Evolutionary conservation across 2,888 invertebrate species (phyloP).

Genomic region (Perizoma affinitatum): DNA sequence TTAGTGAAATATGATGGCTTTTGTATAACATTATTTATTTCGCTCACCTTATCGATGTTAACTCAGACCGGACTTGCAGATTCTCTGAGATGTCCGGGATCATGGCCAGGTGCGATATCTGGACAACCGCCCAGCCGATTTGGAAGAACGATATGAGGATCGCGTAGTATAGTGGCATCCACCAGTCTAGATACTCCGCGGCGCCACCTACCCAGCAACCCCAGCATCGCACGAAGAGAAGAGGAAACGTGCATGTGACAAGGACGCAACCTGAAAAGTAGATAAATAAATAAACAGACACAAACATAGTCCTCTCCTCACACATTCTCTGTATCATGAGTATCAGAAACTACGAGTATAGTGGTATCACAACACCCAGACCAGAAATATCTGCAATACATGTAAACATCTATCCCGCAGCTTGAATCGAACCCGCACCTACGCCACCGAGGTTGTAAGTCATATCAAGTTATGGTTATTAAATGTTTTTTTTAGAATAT

Average conservation of each 20-base stretch:
- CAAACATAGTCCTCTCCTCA: too few relatives aligned
- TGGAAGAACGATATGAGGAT: constrained; percentile 90
- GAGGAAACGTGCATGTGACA: constrained; percentile 90
- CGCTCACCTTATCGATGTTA: constrained; percentile 90
- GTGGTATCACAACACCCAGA: too few relatives aligned
- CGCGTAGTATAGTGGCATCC: constrained; percentile 84
- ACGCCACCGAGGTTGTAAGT: too few relatives aligned
- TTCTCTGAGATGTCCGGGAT: constrained; percentile 91
- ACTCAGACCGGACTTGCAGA: constrained; percentile 88
- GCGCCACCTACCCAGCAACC: constrained; percentile 73
- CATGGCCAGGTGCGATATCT: constrained; percentile 96
- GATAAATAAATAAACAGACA: neutral
- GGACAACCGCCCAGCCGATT: constrained; percentile 96
- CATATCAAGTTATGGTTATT: too few relatives aligned
- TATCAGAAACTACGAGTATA: too few relatives aligned
- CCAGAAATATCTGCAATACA: too few relatives aligned
- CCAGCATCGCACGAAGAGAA: constrained; percentile 90
- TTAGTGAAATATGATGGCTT: too few relatives aligned
- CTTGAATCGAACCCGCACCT: too few relatives aligned
- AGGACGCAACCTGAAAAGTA: constrained; percentile 82
- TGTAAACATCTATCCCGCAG: too few relatives aligned
- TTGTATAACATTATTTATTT: neutral
- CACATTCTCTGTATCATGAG: too few relatives aligned
- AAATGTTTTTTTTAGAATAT: too few relatives aligned
- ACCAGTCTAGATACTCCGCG: constrained; percentile 70